Base-by-base conservation (phyloP, 2,113 vertebrate species). In the Paracanthobrama guichenoti region DNA sequence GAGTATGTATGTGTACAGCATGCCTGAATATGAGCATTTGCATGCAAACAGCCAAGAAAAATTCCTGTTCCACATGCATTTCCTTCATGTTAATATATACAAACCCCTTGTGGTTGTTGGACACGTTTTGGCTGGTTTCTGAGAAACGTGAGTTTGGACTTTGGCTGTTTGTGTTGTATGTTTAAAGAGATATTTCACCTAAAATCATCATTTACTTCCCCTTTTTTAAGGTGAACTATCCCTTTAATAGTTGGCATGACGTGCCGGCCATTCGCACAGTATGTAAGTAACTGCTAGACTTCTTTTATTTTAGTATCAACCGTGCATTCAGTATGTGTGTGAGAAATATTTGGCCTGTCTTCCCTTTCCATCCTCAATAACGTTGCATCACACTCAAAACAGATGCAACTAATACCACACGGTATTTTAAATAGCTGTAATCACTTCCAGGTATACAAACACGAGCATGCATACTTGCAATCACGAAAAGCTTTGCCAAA, bases 401-500 rank as follows among this genome's bases (percentile, higher is more conserved):
- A 14, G 66, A 13, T 50, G 42, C n/a, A 80, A 28, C 39, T 79
- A 66, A 13, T 31, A 50, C 59, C 60, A 50, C 16, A 67, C 12
- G 14, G 81, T 73, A 73, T 87, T 85, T 85, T 87, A 59, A 66
- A 18, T 55, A 14, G 28, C 78, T 81, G 31, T 42, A 64, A 55
- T 28, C 64, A 72, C 60, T 74, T 5, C 71, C 64, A 62, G 50
- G 76, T 53, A 31, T 55, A 16, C 72, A 69, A 73, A 76, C 77
- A 26, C 44, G 22, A 3, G 9, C 72, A 82, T 73, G 48, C 80
- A 86, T 39, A 64, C 55, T 55, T 50, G 60, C 26, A 53, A 20
- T 44, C 73, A 39, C 7, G 60, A 46, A 81, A 11, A 42, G 4
- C 72, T 74, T 50, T 24, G 59, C 46, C 35, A 82, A 59, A 55